Conservation (phyloP, 2,113 vertebrate genomes). For the Thermophis baileyi region DNA sequence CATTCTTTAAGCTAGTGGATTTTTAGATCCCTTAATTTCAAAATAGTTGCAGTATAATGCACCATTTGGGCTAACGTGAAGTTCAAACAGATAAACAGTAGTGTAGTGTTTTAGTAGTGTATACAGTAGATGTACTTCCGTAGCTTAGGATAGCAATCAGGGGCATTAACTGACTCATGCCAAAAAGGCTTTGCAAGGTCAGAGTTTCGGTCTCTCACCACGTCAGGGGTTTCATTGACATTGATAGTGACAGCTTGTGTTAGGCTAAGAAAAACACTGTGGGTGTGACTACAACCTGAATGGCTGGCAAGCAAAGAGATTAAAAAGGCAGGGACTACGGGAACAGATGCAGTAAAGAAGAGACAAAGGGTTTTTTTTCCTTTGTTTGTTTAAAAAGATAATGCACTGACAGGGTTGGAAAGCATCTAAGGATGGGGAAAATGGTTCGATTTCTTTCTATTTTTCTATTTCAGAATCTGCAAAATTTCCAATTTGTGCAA, state of each 20-base stretch:
- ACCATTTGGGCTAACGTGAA: background rate
- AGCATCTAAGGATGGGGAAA: background rate
- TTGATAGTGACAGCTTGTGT: background rate
- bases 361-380: background rate
- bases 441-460: background rate
- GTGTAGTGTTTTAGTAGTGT: background rate
- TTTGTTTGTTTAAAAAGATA: background rate
- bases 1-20: background rate
- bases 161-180: background rate
- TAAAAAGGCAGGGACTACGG: background rate
- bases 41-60: background rate
- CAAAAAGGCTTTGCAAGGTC: background rate
- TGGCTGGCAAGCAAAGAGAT: background rate
- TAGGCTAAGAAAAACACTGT: background rate
- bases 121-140: background rate
- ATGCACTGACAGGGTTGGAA: background rate
- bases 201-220: background rate
- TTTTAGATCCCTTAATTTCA: background rate
- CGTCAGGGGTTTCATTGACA: background rate
- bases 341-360: background rate
- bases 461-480: background rate
- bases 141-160: background rate
- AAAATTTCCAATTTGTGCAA: background rate
- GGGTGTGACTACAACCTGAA: background rate
- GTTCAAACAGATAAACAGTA: background rate